Percentiles rank a stretch among this genome's conserved stretches.
phyloP scores from a whole-genome alignment of 2,888 invertebrate genomes.

The Cinara cedri region DNA sequence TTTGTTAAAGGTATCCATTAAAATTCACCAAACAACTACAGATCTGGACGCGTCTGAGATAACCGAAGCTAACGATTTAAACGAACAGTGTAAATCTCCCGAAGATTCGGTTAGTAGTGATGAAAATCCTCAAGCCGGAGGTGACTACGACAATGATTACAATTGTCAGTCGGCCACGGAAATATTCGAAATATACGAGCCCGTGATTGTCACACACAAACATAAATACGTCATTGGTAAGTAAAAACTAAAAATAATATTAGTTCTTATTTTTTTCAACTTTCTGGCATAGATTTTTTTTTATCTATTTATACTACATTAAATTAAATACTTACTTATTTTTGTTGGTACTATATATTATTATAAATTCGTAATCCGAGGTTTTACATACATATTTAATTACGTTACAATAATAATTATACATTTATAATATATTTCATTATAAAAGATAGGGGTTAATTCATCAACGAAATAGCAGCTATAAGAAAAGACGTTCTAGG shows the following conservation, averaged over 20 bases:
- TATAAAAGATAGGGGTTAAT: too few relatives aligned
- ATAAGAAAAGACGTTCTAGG: too few relatives aligned
- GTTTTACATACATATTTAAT: too few relatives aligned
- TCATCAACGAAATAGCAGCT: too few relatives aligned
- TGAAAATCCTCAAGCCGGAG: constrained; percentile 67
- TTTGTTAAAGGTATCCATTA: constrained; percentile 40
- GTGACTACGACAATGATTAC: not conserved
- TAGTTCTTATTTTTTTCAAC: too few relatives aligned
- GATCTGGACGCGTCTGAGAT: constrained; percentile 43
- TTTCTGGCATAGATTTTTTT: too few relatives aligned
- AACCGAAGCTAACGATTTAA: constrained; percentile 62
- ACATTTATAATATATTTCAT: too few relatives aligned
- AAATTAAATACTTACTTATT: too few relatives aligned
- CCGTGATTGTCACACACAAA: not conserved
- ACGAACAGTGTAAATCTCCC: constrained; percentile 81
- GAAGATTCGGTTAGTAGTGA: constrained; percentile 90
- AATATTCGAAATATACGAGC: constrained; percentile 24
- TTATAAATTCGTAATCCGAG: too few relatives aligned
- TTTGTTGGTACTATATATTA: too few relatives aligned
- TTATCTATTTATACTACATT: too few relatives aligned
- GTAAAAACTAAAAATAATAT: not conserved
- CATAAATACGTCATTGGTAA: constrained; percentile 9
- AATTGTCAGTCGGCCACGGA: constrained; percentile 27
- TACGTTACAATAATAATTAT: too few relatives aligned
- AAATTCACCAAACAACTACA: constrained; percentile 11